Base-by-base conservation (phyloP, 2,113 vertebrate species). In the Hoplias malabaricus region DNA sequence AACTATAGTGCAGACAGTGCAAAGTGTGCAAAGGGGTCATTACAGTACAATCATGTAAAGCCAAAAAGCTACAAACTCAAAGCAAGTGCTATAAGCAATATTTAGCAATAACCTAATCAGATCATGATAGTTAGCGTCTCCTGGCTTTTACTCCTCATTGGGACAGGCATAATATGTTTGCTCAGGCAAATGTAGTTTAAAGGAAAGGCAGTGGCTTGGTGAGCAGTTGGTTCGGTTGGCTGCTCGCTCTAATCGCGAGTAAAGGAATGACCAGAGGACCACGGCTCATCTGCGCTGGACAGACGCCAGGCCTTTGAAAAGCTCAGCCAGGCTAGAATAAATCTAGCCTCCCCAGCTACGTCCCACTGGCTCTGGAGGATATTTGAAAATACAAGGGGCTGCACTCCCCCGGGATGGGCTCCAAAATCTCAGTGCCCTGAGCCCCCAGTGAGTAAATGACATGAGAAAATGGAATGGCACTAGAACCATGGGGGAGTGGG, bases 251-350 rank as follows among this genome's bases (percentile, higher is more conserved):
- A 83, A 84, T 83, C 61, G 54, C 76, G 75, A 78, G 73, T 73
- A 82, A 73, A 84, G 62, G 69, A 71, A 76, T 29, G 66, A 42
- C 42, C 73, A 73, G 36, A 27, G 71, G 29, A 67, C 48, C 54
- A 43, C 42, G 70, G 62, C 48, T 78, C 74, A 67, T 77, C 78
- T 78, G 62, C 23, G 57, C 76, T 82, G 82, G 72, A 77, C 19
- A 40, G 14, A 48, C 72, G 82, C 85, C 85, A 86, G 59, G 38
- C 27, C 78, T 81, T 81, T 82, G 78, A 80, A 81, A 72, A 53
- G 46, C 71, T 12, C 29, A 67, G 73, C 62, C 62, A 77, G 42
- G 46, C 61, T 59, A 42, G 66, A 72, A 84, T 84, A 84, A 82
- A 84, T 84, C 83, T 73, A 48, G 66, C 69, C 63, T 82, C 48